phyloP scores from a whole-genome alignment of 2,888 invertebrate genomes.

The Pedicia rivosa region DNA sequence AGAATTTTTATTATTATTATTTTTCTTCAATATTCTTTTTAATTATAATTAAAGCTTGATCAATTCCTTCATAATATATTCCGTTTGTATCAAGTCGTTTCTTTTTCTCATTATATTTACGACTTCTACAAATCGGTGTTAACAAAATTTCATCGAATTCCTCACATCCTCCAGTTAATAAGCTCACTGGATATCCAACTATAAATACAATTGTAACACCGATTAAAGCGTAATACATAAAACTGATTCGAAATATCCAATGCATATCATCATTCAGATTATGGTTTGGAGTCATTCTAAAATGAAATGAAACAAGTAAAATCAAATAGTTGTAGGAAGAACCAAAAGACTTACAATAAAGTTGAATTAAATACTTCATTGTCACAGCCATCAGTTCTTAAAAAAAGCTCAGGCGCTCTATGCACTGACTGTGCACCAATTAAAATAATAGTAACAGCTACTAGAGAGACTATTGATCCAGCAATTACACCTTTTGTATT shows the following conservation, averaged over 20 bases:
- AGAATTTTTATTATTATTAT: too few relatives aligned
- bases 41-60: too few relatives aligned
- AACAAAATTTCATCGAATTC: constrained; percentile 12
- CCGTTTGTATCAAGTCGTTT: too few relatives aligned
- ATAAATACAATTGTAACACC: constrained; percentile 42
- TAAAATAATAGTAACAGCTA: constrained; percentile 35
- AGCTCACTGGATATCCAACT: constrained; percentile 44
- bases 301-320: too few relatives aligned
- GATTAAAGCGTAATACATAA: constrained; percentile 51
- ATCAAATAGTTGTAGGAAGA: too few relatives aligned
- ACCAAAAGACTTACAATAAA: too few relatives aligned
- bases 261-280: neutral
- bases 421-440: constrained; percentile 36
- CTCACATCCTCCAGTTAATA: constrained; percentile 28
- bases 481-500: constrained; percentile 41
- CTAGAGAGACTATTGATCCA: constrained; percentile 35
- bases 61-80: too few relatives aligned
- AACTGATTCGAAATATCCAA: constrained; percentile 39
- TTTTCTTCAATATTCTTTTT: too few relatives aligned
- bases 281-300: too few relatives aligned
- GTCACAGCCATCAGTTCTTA: constrained; percentile 13
- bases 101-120: neutral
- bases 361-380: neutral
- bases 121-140: constrained; percentile 5
- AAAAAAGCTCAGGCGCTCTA: constrained; percentile 16